Percentiles rank a stretch among this genome's conserved stretches.
phyloP scores from a whole-genome alignment of 30 jellyfish, hydroid and myxozoan genomes.

The Turritopsis rubra region DNA sequence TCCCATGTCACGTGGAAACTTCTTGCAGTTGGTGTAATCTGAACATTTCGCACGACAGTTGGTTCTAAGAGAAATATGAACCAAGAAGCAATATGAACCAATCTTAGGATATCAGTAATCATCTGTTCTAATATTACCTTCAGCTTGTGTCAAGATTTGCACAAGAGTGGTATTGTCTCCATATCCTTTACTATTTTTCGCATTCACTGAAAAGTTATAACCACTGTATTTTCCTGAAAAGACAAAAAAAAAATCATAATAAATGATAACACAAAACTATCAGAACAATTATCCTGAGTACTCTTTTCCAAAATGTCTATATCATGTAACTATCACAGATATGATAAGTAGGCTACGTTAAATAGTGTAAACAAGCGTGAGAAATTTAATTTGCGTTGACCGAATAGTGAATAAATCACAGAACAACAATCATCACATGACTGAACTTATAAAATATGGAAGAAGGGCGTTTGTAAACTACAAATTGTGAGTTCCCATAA shows the following conservation, averaged over 20 bases:
- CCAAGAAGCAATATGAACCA: background rate
- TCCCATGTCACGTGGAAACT: background rate
- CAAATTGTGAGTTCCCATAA: too few species aligned
- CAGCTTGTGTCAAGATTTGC: background rate
- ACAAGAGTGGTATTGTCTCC: background rate
- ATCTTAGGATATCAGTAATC: too few species aligned
- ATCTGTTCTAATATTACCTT: background rate
- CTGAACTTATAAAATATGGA: too few species aligned
- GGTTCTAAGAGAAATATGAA: background rate
- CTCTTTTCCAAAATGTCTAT: too few species aligned
- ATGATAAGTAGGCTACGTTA: too few species aligned
- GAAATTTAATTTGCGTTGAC: too few species aligned
- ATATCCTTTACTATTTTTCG: background rate
- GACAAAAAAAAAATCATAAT: background rate
- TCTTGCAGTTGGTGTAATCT: background rate
- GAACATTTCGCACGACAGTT: background rate
- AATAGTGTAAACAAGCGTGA: too few species aligned
- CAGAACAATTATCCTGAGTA: too few species aligned
- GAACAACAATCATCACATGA: too few species aligned
- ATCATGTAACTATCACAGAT: too few species aligned
- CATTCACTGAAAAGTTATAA: background rate
- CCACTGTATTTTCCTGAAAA: constrained; percentile 13
- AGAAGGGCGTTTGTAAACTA: too few species aligned
- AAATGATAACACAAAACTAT: background rate
- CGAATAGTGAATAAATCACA: too few species aligned